Percentiles rank a stretch among this genome's conserved stretches.
Evolutionary conservation across 2,797 vertebrate species (phyloP).

Genomic region (Trichosurus vulpecula): DNA sequence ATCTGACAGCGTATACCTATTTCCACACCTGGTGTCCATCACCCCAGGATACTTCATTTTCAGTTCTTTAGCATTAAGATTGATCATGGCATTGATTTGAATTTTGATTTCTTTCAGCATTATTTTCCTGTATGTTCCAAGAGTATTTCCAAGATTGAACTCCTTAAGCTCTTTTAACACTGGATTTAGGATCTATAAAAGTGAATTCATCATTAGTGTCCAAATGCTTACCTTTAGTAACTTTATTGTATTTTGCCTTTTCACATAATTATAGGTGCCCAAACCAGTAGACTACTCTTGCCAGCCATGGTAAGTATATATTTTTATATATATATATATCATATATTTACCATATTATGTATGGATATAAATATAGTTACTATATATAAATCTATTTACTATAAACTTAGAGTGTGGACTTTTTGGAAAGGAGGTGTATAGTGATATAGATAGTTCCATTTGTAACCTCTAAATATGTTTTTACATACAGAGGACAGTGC

Average conservation of each 20-base stretch:
- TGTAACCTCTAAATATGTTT: constrained; percentile 43
- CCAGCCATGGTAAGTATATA: constrained; percentile 94
- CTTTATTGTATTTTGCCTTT: constrained; percentile 74
- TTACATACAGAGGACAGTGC: constrained; percentile 23
- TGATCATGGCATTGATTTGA: not conserved
- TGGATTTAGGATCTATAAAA: constrained; percentile 73
- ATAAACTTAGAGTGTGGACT: constrained; percentile 30
- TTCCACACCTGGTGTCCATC: not conserved
- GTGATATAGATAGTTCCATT: constrained; percentile 57
- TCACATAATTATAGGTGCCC: constrained; percentile 88
- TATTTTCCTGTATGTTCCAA: not conserved
- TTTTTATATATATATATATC: no score
- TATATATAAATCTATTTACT: constrained; percentile 10
- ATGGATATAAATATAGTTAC: not conserved
- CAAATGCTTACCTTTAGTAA: constrained; percentile 71
- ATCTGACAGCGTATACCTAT: not conserved
- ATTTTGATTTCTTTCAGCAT: not conserved
- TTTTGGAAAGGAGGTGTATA: constrained; percentile 21
- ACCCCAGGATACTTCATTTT: not conserved
- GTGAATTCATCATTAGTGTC: constrained; percentile 74
- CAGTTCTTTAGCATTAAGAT: not conserved
- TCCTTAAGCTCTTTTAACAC: constrained; percentile 67
- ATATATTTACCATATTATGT: not conserved
- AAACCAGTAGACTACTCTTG: constrained; percentile 96
- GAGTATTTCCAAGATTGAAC: constrained; percentile 53